These are phyloP conservation scores for Oreortyx pictus DNA, from an alignment of 2,797 vertebrate species.

Conservation along the genomic window DNA sequence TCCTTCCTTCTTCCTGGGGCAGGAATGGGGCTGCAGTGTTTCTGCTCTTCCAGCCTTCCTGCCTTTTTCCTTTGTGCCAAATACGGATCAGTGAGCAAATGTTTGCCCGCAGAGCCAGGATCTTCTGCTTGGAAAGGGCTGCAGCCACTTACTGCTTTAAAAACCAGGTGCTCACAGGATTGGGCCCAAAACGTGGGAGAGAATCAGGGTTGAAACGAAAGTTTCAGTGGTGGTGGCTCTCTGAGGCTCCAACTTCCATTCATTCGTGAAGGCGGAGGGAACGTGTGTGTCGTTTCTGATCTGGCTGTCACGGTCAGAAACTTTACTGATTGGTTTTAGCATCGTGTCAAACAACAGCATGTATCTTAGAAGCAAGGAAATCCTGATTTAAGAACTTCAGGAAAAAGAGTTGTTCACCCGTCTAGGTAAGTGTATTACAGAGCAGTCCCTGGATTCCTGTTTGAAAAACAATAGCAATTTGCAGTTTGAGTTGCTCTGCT, in stretches of 20 bases:
- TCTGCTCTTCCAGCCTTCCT: background rate
- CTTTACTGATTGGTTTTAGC: background rate
- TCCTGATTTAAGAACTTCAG: background rate
- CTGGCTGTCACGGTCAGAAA: background rate
- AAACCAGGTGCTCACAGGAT: background rate
- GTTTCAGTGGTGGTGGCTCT: background rate
- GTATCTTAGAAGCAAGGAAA: background rate
- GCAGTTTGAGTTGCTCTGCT: background rate
- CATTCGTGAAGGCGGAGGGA: background rate
- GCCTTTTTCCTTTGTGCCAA: background rate
- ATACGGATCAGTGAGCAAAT: background rate
- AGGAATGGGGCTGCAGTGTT: background rate
- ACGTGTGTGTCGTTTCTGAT: fast-evolving
- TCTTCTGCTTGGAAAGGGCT: background rate
- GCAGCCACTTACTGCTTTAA: background rate
- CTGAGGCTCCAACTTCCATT: background rate
- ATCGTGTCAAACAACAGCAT: background rate
- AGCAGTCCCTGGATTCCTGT: background rate
- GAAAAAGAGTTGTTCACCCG: background rate
- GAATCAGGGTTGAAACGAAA: background rate
- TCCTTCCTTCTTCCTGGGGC: background rate
- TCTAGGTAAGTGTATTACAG: conserved; percentile 1
- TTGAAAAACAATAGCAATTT: no score
- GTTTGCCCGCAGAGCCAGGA: background rate
- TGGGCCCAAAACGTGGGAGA: background rate